Percentiles rank a stretch among this genome's conserved stretches.
Conservation (phyloP, 1,140 invertebrate genomes). For the Atta texana region DNA sequence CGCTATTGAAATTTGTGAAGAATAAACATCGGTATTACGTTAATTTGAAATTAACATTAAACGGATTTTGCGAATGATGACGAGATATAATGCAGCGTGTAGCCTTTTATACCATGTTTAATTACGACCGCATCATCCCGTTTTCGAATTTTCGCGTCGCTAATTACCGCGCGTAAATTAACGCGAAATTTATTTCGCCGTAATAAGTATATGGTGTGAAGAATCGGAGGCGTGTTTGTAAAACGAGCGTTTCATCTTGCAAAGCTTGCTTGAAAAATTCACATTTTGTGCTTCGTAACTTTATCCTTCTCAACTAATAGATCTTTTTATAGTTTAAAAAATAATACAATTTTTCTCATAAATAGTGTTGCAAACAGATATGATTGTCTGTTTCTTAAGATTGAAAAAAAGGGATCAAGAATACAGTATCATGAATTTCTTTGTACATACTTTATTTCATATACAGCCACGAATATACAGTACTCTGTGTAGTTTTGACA, state of each 20-base stretch:
- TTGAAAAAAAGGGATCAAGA: not conserved
- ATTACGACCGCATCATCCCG: slow-evolving; percentile 46
- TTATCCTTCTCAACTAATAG: not conserved
- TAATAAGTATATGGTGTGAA: slow-evolving; percentile 15
- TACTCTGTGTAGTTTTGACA: not conserved
- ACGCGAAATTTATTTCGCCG: slow-evolving; percentile 45
- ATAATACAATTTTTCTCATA: not conserved
- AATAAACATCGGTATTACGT: slow-evolving; percentile 53
- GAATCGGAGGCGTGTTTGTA: not conserved
- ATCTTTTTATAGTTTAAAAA: not conserved
- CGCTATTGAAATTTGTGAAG: slow-evolving; percentile 27
- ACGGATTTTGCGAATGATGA: slow-evolving; percentile 42
- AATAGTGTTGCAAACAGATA: not conserved
- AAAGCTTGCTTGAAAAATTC: slow-evolving; percentile 8
- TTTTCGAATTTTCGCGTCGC: slow-evolving; percentile 46
- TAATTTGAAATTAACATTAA: slow-evolving; percentile 64
- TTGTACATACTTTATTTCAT: not conserved
- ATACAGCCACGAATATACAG: not conserved
- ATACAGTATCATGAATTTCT: not conserved
- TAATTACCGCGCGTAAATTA: slow-evolving; percentile 57
- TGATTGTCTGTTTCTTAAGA: not conserved
- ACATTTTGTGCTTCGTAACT: not conserved
- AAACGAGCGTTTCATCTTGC: slow-evolving; percentile 2
- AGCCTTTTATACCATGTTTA: slow-evolving; percentile 58
- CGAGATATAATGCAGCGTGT: slow-evolving; percentile 49